Evolutionary conservation across 2,797 vertebrate genomes (phyloP).

Genomic region (Valencia hispanica): DNA sequence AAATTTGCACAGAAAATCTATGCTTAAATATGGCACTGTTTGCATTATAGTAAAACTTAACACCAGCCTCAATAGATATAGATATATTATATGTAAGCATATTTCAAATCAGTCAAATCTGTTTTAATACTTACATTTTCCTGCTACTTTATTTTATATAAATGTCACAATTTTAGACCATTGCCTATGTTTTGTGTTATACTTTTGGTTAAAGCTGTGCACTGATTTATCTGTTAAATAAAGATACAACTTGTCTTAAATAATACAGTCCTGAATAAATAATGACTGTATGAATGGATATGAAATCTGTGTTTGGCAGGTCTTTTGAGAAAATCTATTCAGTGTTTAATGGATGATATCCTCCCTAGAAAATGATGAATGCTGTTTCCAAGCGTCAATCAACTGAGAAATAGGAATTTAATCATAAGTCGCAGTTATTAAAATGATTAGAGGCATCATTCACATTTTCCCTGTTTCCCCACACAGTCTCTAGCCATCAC

Average conservation of each 20-base stretch:
- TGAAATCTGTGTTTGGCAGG: not conserved
- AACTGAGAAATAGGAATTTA: slow-evolving; percentile 38
- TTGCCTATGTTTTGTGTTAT: not conserved
- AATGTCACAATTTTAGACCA: not conserved
- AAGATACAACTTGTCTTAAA: slow-evolving; percentile 17
- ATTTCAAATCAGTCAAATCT: not conserved
- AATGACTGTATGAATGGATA: slow-evolving; percentile 12
- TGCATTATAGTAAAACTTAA: not conserved
- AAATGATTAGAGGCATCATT: slow-evolving; percentile 25
- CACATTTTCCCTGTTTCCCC: slow-evolving; percentile 11
- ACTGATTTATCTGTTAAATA: slow-evolving; percentile 13
- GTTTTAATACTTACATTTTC: not conserved
- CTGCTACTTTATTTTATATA: not conserved
- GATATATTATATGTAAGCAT: not conserved
- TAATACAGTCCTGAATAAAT: slow-evolving; percentile 21
- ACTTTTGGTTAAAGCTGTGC: slow-evolving; percentile 25
- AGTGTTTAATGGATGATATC: slow-evolving; percentile 27
- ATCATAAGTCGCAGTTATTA: slow-evolving; percentile 35
- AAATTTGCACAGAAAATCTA: not conserved
- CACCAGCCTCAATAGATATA: not conserved
- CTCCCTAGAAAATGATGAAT: slow-evolving; percentile 20
- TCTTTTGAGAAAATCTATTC: slow-evolving; percentile 25
- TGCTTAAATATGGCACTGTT: not conserved
- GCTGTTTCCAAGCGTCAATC: slow-evolving; percentile 32
- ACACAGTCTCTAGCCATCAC: slow-evolving; percentile 2